Percentiles rank a stretch among this genome's conserved stretches.
phyloP scores from a whole-genome alignment of 2,113 vertebrate species.

The Redunca redunca region DNA sequence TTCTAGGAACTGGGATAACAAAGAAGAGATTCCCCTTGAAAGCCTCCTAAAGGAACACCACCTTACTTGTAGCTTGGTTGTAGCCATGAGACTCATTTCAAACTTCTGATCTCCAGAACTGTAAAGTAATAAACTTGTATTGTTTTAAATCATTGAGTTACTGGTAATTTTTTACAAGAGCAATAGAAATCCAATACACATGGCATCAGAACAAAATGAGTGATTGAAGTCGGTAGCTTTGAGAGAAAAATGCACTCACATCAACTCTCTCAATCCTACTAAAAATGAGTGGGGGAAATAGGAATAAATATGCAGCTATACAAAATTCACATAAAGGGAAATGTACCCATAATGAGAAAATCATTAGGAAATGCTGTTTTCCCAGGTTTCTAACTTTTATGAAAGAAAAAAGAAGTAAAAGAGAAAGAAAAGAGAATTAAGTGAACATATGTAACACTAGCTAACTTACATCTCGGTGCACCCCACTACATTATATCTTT shows the following conservation, averaged over 20 bases:
- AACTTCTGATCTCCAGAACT: neutral
- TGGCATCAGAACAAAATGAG: neutral
- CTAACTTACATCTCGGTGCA: constrained; percentile 32
- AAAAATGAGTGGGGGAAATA: neutral
- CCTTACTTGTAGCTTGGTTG: neutral
- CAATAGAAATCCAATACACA: neutral
- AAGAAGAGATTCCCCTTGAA: neutral
- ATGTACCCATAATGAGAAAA: neutral
- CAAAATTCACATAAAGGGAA: neutral
- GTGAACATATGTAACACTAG: constrained; percentile 28
- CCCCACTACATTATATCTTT: constrained; percentile 59
- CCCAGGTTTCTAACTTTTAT: neutral
- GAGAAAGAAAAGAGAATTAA: neutral
- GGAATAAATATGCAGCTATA: neutral
- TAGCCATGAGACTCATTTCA: neutral
- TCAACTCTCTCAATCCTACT: neutral
- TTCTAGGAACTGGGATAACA: neutral
- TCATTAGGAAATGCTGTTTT: neutral
- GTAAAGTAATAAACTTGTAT: neutral
- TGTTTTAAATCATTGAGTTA: neutral
- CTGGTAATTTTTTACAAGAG: neutral
- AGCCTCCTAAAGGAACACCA: neutral
- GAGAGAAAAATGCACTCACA: neutral
- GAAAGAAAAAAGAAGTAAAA: neutral
- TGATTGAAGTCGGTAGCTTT: neutral